These are phyloP conservation scores for Xenopus laevis DNA, from an alignment of 2,113 vertebrate genomes.

Conservation along the genomic window DNA sequence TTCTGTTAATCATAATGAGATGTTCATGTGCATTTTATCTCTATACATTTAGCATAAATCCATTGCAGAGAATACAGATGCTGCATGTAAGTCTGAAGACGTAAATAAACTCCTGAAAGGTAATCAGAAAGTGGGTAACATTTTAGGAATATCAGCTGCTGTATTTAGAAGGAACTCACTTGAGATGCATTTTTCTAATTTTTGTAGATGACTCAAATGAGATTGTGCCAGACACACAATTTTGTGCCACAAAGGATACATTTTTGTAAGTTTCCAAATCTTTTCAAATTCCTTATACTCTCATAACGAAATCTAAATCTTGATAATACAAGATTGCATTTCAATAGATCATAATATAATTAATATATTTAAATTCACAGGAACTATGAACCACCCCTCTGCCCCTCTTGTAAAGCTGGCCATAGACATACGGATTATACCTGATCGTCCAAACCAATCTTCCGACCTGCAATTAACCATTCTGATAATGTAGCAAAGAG, in stretches of 20 bases:
- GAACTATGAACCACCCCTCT: too few species aligned
- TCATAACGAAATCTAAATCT: too few species aligned
- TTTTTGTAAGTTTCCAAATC: constrained; percentile 66
- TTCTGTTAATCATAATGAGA: neutral
- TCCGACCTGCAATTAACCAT: too few species aligned
- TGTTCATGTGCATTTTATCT: neutral
- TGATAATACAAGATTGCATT: too few species aligned
- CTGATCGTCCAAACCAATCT: too few species aligned
- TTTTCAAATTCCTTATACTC: constrained; percentile 20
- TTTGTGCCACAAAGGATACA: constrained; percentile 49
- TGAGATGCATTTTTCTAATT: constrained; percentile 47
- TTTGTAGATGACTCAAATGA: constrained; percentile 64
- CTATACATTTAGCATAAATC: constrained; percentile 46
- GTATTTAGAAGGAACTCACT: neutral
- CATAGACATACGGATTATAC: too few species aligned
- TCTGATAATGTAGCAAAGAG: too few species aligned
- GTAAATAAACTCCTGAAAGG: constrained; percentile 41
- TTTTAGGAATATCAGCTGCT: neutral
- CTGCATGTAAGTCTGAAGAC: neutral
- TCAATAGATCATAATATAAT: too few species aligned
- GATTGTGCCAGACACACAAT: constrained; percentile 72
- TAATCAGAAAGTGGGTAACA: constrained; percentile 55
- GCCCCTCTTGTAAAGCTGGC: too few species aligned
- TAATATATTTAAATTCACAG: too few species aligned
- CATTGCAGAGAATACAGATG: constrained; percentile 1